These are phyloP conservation scores for Alloscopus bannaensis DNA, from an alignment of 2,888 invertebrate genomes.

Conservation along the genomic window DNA sequence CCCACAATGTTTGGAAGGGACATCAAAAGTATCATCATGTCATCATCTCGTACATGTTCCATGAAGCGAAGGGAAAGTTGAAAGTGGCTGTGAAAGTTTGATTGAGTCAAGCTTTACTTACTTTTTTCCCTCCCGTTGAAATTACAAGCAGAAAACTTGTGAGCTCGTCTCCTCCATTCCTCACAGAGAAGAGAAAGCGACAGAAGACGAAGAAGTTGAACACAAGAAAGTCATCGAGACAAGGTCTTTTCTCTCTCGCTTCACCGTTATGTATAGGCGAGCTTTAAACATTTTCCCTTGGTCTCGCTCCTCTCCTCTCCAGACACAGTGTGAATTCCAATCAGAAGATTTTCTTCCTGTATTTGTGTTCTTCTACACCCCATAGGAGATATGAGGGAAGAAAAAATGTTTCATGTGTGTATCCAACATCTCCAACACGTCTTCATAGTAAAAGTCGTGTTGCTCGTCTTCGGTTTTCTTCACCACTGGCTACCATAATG, in stretches of 20 bases:
- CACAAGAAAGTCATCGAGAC: no score
- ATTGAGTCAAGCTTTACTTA: conserved; percentile 31
- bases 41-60: neutral
- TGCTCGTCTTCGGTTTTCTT: conserved; percentile 17
- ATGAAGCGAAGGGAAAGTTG: conserved; percentile 14
- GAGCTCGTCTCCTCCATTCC: neutral
- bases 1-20: conserved; percentile 1
- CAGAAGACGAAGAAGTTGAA: no score
- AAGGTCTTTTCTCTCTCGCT: no score
- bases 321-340: neutral
- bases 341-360: neutral
- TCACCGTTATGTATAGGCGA: no score
- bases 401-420: conserved; percentile 1
- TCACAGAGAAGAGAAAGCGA: no score
- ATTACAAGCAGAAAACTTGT: no score
- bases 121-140: conserved; percentile 14
- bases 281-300: no score
- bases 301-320: neutral
- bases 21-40: neutral
- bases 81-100: conserved; percentile 51
- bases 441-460: no score
- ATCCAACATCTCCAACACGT: no score
- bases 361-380: no score
- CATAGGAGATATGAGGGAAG: neutral
- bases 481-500: conserved; percentile 13